Evolutionary conservation across 2,113 vertebrate genomes (phyloP).

Genomic region (Cavia aperea): DNA sequence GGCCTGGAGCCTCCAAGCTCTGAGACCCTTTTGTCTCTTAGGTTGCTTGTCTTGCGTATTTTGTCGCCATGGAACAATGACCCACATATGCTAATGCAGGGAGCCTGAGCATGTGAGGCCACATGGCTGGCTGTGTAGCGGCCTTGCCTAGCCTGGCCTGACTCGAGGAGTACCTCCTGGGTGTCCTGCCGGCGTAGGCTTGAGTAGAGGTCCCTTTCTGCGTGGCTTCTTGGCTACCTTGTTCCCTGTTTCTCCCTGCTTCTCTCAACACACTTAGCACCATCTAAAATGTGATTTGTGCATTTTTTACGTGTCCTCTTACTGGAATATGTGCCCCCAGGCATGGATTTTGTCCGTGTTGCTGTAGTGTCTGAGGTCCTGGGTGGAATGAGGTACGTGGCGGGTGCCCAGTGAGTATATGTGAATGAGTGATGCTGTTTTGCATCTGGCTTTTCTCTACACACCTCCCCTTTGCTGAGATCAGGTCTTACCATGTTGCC

Average conservation of each 20-base stretch:
- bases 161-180: background rate
- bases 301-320: background rate
- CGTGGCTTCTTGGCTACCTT: too few relatives aligned
- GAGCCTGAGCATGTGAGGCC: background rate
- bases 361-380: background rate
- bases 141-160: background rate
- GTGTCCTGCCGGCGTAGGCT: too few relatives aligned
- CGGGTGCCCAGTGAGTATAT: background rate
- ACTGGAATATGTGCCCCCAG: background rate
- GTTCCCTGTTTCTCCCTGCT: background rate
- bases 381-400: background rate
- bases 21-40: background rate
- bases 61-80: background rate
- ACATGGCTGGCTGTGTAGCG: background rate
- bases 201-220: background rate
- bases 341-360: background rate
- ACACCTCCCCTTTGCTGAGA: background rate
- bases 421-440: background rate
- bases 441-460: background rate
- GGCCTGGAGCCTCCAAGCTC: background rate
- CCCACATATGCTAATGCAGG: background rate
- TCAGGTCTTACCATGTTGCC: background rate
- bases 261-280: background rate
- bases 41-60: background rate
- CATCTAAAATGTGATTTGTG: background rate